Percentiles rank a stretch among this genome's conserved stretches.
Conservation (phyloP, 2,113 vertebrate genomes). For the Nesogale talazaci region DNA sequence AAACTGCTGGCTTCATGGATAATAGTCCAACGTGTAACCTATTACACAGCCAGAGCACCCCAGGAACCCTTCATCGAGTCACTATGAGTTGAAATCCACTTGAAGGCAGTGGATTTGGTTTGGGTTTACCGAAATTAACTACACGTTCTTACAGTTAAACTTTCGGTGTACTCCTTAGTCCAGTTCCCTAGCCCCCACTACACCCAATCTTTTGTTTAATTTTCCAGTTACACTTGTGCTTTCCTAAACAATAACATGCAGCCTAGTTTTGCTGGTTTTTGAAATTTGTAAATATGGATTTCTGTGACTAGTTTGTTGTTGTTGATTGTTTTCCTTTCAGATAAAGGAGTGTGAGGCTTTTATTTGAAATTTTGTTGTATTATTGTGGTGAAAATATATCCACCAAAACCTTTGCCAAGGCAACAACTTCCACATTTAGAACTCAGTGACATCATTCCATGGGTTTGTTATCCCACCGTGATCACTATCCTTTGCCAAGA, state of each 20-base stretch:
- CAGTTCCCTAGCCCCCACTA: not conserved
- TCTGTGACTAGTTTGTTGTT: slow-evolving; percentile 9
- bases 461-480: not conserved
- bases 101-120: no score
- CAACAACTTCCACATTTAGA: not conserved
- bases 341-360: not conserved
- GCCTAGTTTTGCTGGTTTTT: not conserved
- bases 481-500: not conserved
- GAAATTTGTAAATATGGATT: slow-evolving; percentile 12
- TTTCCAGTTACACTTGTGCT: slow-evolving; percentile 8
- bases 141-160: slow-evolving; percentile 3
- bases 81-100: no score
- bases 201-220: slow-evolving; percentile 35
- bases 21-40: no score
- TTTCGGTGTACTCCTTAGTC: not conserved
- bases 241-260: not conserved
- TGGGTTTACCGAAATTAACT: no score
- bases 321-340: not conserved
- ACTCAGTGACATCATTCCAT: not conserved
- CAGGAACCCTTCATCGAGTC: no score
- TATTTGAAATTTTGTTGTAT: not conserved
- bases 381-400: not conserved
- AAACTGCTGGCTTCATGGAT: no score
- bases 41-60: no score
- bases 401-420: not conserved